Percentiles rank a stretch among this genome's conserved stretches.
phyloP scores from a whole-genome alignment of 64 coral and sea anemone genomes.

The Stylophora pistillata region DNA sequence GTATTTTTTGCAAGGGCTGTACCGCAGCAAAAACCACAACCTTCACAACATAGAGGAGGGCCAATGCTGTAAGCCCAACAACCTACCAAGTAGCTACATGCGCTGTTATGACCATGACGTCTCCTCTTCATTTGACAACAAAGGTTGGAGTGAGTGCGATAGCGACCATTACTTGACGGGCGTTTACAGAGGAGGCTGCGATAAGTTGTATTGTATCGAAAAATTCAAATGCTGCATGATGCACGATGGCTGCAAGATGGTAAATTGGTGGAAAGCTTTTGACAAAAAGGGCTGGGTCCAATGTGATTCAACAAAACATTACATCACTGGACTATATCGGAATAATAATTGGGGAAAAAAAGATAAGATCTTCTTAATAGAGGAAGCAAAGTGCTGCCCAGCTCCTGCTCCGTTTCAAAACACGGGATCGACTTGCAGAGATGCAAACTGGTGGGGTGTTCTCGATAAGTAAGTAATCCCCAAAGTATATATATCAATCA shows the following conservation, averaged over 20 bases:
- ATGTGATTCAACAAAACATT: slow-evolving; percentile 16
- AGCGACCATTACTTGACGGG: slow-evolving; percentile 31
- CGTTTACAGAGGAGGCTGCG: slow-evolving; percentile 39
- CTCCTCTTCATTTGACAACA: slow-evolving; percentile 11
- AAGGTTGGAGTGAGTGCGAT: slow-evolving; percentile 39
- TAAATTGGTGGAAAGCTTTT: slow-evolving; percentile 9
- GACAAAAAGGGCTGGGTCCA: slow-evolving; percentile 24
- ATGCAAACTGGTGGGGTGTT: slow-evolving; percentile 6
- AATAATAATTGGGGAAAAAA: background rate
- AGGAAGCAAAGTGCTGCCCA: slow-evolving; percentile 33
- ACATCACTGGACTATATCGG: slow-evolving; percentile 19
- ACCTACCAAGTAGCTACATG: slow-evolving; percentile 8
- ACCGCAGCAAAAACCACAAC: background rate
- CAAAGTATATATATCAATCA: no score
- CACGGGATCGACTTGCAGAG: background rate
- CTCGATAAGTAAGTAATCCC: slow-evolving; percentile 24
- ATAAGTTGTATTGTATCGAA: slow-evolving; percentile 32
- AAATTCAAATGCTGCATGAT: slow-evolving; percentile 62
- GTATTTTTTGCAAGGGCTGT: slow-evolving; percentile 36
- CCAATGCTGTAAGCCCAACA: slow-evolving; percentile 39
- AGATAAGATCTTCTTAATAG: background rate
- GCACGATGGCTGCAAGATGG: slow-evolving; percentile 7
- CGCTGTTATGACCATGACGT: slow-evolving; percentile 49
- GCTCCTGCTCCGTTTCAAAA: slow-evolving; percentile 7
- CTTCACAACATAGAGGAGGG: slow-evolving; percentile 54